Evolutionary conservation across 2,797 vertebrate genomes (phyloP), one percentile per base, ranked within the genome.

Genomic region (Novumbra hubbsi): DNA sequence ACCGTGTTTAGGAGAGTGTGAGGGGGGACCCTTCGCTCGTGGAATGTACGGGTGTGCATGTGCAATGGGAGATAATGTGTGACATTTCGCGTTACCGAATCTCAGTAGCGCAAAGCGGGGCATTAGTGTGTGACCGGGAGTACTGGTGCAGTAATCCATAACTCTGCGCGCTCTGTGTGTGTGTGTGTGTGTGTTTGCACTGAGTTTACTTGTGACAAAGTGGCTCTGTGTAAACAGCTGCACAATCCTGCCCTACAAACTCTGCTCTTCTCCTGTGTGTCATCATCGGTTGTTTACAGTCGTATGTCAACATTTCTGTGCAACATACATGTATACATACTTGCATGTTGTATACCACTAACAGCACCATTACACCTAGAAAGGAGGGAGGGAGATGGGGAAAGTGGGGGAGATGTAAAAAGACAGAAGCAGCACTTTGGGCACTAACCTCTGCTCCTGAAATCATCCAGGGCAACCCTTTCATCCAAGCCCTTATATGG

Each of bases 381-480:
- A 28, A 14, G 24, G 27, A 64, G 38, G n/a, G 66, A 14, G 66
- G 32, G 64, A 19, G 64, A 68, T 34, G 45, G 34, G 45, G 80
- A 81, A 73, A 81, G 85, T 76, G 80, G 66, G 8, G 68, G 80
- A 84, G 76, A 66, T 80, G 80, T 81, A 28, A 79, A 85, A 81
- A 85, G 76, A 72, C 85, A 83, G 76, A 80, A 75, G 66, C 76
- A 34, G 80, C 85, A 90, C 83, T 87, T 85, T 82, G 81, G 76
- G 79, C 88, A 80, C 70, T 80, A 50, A 78, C 81, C 78, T 64
- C 84, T 78, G 82, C 88, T 84, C 81, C 81, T 81, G 88, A 87
- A 91, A 90, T 92, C 90, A 90, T 88, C 88, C 84, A 90, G 83
- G 81, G 79, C 80, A 74, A 32, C 80, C 80, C 88, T 91, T 92